These are phyloP conservation scores for Sinocyclocheilus rhinocerous DNA, from an alignment of 2,113 vertebrate species.

Conservation along the genomic window DNA sequence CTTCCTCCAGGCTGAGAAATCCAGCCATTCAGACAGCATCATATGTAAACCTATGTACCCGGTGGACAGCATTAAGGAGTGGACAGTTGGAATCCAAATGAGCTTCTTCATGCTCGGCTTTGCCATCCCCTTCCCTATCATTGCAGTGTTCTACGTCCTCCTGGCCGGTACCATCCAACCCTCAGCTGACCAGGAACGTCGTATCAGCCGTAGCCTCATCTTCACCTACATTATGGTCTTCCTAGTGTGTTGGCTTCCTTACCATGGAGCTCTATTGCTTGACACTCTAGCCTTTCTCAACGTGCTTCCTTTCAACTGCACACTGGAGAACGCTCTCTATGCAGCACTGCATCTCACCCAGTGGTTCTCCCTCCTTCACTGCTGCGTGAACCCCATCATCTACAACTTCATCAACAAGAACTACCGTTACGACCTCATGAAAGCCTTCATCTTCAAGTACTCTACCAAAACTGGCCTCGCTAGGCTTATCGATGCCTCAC, in stretches of 20 bases:
- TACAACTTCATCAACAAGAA: constrained; percentile 89
- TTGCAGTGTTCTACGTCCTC: constrained; percentile 83
- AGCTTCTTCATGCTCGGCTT: constrained; percentile 86
- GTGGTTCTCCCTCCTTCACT: constrained; percentile 88
- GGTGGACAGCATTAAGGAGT: constrained; percentile 77
- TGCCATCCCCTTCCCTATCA: constrained; percentile 83
- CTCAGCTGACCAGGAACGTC: constrained; percentile 80
- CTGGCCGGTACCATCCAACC: constrained; percentile 76
- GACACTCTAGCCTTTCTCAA: constrained; percentile 83
- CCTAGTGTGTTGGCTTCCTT: constrained; percentile 89
- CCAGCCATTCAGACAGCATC: constrained; percentile 72
- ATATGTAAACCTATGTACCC: constrained; percentile 85
- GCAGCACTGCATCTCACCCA: constrained; percentile 85
- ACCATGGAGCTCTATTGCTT: constrained; percentile 81
- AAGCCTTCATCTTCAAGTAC: constrained; percentile 92
- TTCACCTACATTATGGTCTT: constrained; percentile 88
- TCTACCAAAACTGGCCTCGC: constrained; percentile 88
- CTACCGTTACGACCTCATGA: constrained; percentile 91
- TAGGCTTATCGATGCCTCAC: constrained; percentile 84
- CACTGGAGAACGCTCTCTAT: constrained; percentile 83
- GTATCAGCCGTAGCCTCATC: constrained; percentile 82
- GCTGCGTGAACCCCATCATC: constrained; percentile 88
- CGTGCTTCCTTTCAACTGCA: constrained; percentile 83
- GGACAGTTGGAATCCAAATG: constrained; percentile 86
- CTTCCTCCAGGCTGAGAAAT: constrained; percentile 83